Percentiles rank a stretch among this genome's conserved stretches.
phyloP scores from a whole-genome alignment of 1,140 invertebrate genomes.

The Antheraea pernyi region DNA sequence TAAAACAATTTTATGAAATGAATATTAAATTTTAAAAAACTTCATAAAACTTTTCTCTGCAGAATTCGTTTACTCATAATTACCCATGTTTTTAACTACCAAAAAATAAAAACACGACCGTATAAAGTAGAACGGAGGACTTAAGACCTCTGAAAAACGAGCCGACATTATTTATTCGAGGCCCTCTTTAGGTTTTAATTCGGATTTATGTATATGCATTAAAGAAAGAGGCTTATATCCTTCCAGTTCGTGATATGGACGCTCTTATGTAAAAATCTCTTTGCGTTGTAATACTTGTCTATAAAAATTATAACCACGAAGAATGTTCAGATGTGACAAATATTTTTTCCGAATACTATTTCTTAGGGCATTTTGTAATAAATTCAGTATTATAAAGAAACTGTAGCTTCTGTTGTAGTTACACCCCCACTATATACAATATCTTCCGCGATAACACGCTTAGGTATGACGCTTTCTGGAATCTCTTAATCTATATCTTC shows the following conservation, averaged over 20 bases:
- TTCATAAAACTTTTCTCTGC: not conserved
- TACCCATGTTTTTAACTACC: conserved; percentile 60
- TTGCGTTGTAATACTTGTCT: not conserved
- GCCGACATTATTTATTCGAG: conserved; percentile 65
- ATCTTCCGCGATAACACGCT: no score
- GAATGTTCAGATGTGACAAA: not conserved
- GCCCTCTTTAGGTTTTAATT: conserved; percentile 66
- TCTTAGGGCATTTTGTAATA: not conserved
- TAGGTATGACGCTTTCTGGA: no score
- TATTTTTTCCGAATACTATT: not conserved
- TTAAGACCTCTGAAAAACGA: conserved; percentile 72
- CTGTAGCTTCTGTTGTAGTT: no score
- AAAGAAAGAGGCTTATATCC: conserved; percentile 59
- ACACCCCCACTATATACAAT: no score
- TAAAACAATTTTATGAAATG: not conserved
- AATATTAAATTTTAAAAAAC: not conserved
- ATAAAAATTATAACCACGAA: not conserved
- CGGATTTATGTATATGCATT: conserved; percentile 70
- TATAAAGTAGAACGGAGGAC: conserved; percentile 58
- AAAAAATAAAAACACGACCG: conserved; percentile 54
- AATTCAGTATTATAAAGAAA: no score
- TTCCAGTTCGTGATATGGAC: conserved; percentile 34
- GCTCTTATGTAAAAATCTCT: conserved; percentile 5
- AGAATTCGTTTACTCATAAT: conserved; percentile 44
- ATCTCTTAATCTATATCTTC: no score